Evolutionary conservation across 2,888 invertebrate genomes (phyloP).

Genomic region (Drosophila acutilabella): DNA sequence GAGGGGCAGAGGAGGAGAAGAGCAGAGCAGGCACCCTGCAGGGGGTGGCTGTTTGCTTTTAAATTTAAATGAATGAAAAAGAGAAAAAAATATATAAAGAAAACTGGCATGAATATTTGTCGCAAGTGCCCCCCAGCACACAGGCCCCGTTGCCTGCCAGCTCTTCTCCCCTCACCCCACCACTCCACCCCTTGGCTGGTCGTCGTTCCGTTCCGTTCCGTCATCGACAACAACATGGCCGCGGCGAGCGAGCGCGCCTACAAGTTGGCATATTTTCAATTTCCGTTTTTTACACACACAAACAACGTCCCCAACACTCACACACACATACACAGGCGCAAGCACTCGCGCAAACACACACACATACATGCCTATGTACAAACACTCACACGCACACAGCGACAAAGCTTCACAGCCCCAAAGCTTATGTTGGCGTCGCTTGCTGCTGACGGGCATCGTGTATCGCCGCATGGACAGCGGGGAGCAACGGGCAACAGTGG

Average conservation of each 20-base stretch:
- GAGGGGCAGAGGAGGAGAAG: background rate
- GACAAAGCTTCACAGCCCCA: constrained; percentile 63
- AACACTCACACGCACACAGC: constrained; percentile 32
- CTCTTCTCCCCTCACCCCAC: background rate
- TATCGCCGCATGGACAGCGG: constrained; percentile 16
- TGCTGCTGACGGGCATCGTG: constrained; percentile 17
- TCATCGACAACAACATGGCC: constrained; percentile 41
- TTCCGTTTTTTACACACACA: constrained; percentile 79
- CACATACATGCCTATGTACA: constrained; percentile 30
- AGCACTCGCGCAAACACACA: constrained; percentile 26
- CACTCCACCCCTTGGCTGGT: background rate
- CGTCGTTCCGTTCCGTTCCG: constrained; percentile 12
- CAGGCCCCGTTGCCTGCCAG: constrained; percentile 5
- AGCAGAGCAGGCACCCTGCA: constrained; percentile 19
- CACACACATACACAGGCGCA: constrained; percentile 31
- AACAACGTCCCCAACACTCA: constrained; percentile 51
- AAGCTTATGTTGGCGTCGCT: constrained; percentile 67
- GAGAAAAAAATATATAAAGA: constrained; percentile 33
- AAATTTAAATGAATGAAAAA: constrained; percentile 83
- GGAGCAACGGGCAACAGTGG: constrained; percentile 38
- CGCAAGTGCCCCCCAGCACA: constrained; percentile 46
- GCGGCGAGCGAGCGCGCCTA: constrained; percentile 79
- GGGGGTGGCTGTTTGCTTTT: constrained; percentile 64
- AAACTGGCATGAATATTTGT: constrained; percentile 76
- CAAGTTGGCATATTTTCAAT: constrained; percentile 85